Conservation (phyloP, 2,113 vertebrate species). For the Rhodinocichla rosea region DNA sequence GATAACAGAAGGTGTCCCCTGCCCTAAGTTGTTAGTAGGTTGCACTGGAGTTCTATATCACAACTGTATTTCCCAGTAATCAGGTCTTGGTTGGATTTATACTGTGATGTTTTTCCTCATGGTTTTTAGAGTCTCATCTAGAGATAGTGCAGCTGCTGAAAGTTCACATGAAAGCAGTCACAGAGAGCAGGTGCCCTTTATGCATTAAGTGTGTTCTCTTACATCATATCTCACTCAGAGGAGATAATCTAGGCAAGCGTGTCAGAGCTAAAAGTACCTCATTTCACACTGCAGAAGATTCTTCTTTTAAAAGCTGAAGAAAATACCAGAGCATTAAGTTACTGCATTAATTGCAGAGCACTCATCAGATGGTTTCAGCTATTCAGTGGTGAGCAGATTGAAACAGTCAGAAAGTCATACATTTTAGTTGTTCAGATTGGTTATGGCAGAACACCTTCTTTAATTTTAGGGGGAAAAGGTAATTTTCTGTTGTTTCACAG, state of each 20-base stretch:
- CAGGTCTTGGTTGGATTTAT: not conserved
- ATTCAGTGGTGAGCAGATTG: not conserved
- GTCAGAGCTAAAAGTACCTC: not conserved
- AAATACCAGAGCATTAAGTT: not conserved
- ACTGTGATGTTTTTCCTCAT: not conserved
- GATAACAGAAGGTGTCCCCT: not conserved
- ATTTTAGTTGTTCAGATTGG: not conserved
- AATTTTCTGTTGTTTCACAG: not conserved
- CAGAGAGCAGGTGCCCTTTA: not conserved
- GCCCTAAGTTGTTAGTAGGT: not conserved
- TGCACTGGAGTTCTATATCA: not conserved
- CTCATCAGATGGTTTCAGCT: not conserved
- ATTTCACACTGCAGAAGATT: not conserved
- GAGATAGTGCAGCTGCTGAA: not conserved
- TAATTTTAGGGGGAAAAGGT: not conserved
- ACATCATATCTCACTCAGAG: not conserved
- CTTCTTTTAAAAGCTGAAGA: not conserved
- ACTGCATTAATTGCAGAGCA: not conserved
- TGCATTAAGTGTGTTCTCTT: not conserved
- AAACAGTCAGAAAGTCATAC: not conserved
- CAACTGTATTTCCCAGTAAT: not conserved
- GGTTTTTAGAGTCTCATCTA: not conserved
- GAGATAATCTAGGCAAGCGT: not conserved
- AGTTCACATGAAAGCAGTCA: not conserved
- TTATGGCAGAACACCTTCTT: not conserved